Evolutionary conservation across 2,797 vertebrate species (phyloP).

Genomic region (Sus cebifrons): DNA sequence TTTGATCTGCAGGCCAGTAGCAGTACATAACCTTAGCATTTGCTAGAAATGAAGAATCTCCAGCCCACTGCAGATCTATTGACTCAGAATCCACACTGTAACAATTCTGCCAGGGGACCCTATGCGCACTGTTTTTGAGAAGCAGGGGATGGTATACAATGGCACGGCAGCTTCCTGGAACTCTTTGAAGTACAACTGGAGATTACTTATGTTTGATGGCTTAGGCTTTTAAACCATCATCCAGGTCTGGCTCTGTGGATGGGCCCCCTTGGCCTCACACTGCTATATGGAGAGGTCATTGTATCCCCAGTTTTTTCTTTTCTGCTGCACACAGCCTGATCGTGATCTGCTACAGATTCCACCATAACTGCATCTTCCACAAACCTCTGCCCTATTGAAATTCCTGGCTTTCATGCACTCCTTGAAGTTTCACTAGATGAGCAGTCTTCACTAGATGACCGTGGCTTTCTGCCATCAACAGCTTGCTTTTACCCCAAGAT

Average conservation of each 20-base stretch:
- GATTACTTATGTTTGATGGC: background rate
- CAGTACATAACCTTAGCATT: background rate
- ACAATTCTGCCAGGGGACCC: background rate
- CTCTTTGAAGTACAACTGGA: background rate
- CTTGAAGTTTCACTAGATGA: background rate
- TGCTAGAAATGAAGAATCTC: background rate
- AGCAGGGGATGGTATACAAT: background rate
- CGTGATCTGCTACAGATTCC: background rate
- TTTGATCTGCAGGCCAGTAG: background rate
- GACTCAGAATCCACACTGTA: background rate
- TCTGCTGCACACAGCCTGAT: fast-evolving
- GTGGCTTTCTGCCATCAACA: background rate
- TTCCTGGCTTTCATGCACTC: background rate
- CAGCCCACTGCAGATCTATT: background rate
- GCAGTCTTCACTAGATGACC: too few species aligned
- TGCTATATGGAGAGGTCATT: background rate
- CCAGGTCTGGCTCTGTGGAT: background rate
- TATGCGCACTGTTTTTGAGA: background rate
- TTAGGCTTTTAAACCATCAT: constrained; percentile 10
- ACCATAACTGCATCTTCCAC: background rate
- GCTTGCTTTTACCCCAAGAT: background rate
- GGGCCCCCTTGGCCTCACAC: background rate
- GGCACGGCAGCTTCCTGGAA: background rate
- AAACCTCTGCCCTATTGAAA: background rate
- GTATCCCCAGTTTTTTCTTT: background rate